Base-by-base conservation (phyloP, 2,797 vertebrate genomes). In the Danionella dracula region DNA sequence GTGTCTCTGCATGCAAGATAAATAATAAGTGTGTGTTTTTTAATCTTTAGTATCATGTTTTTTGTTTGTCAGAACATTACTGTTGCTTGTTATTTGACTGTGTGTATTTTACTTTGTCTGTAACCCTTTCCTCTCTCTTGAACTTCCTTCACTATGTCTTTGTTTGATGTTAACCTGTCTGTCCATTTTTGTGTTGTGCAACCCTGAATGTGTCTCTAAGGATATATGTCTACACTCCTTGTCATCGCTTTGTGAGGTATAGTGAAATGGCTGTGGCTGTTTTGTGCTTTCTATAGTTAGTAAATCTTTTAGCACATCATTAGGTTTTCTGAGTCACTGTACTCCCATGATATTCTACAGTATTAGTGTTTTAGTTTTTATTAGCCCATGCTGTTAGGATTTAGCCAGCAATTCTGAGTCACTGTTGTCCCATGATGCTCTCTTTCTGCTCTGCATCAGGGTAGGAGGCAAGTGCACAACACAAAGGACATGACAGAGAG, bases 161-260 rank as follows among this genome's bases (percentile, higher is more conserved):
- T 71, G 60, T 50, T 66, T 73, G 70, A 66, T 48, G 50, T 68
- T 61, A 68, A 71, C 68, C 32, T 71, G 73, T 80, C 65, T 76
- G 66, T 72, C 23, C 49, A 8, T 62, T 56, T 55, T 57, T 69
- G 59, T 71, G 50, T 27, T 69, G 63, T 75, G 54, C 73, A 51
- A 61, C n/a, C 46, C 35, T 70, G 27, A 50, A 37, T 74, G 66
- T 71, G 61, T 61, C 74, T 79, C 76, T 80, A 85, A 88, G 82
- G 84, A 84, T 73, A 75, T 85, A 76, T 80, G 70, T 87, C 82
- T 80, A 74, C 84, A 81, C 87, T 55, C 83, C 84, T 9, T 23
- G 73, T 42, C 78, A 59, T 65, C 68, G 66, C 79, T 50, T 85
- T 80, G 79, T 79, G 79, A 88, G 86, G 85, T 88, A 88, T 85